Conservation (phyloP, 2,113 vertebrate genomes). For the Eublepharis macularius region DNA sequence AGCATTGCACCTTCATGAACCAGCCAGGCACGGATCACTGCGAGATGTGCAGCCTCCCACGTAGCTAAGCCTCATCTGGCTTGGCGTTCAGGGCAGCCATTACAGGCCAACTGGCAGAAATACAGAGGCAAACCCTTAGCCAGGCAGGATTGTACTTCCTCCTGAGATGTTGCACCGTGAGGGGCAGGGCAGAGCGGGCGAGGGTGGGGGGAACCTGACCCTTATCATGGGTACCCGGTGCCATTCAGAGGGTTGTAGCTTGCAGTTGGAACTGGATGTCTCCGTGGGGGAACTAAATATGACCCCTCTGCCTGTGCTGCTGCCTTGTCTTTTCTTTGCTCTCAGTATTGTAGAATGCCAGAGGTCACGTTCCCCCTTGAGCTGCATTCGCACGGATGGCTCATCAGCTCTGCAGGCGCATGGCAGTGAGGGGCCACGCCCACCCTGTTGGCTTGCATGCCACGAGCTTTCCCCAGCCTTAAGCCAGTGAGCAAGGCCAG, state of each 20-base stretch:
- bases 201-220: constrained; percentile 10
- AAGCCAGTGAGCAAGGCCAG: neutral
- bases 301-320: neutral
- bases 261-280: constrained; percentile 12
- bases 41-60: constrained; percentile 97
- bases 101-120: constrained; percentile 29
- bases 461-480: neutral
- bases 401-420: constrained; percentile 1
- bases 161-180: neutral
- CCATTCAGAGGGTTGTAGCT: neutral
- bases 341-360: constrained; percentile 11
- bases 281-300: neutral
- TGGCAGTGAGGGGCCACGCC: neutral
- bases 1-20: constrained; percentile 99
- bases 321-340: neutral
- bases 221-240: neutral
- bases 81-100: neutral
- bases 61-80: constrained; percentile 74
- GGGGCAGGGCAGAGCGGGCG: constrained; percentile 28
- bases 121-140: constrained; percentile 45
- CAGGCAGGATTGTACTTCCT: constrained; percentile 48
- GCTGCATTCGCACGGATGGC: neutral
- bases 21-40: constrained; percentile 96
- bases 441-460: neutral
- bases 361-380: constrained; percentile 10